A percentile compares a stretch with the other conserved stretches of the same genome.
Conservation (phyloP, 2,113 vertebrate species). For the Cyphotilapia sp. region DNA sequence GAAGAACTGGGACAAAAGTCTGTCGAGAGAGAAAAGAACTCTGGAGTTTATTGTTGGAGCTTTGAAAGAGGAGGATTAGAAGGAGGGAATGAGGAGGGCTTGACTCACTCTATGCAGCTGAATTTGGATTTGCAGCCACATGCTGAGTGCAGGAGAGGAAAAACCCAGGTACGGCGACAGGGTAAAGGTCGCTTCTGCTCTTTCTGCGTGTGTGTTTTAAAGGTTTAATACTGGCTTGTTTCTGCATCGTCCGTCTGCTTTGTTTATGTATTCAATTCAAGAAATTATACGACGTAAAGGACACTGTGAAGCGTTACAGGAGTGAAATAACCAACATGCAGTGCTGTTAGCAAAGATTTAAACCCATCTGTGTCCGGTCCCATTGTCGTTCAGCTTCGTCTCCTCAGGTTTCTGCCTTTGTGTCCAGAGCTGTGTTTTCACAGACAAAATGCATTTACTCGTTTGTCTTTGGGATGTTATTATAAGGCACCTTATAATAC, state of each 20-base stretch:
- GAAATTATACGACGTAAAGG: accelerated
- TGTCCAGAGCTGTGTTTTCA: neutral
- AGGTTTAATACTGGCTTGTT: neutral
- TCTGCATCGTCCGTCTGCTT: neutral
- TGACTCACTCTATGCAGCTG: neutral
- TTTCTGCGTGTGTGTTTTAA: neutral
- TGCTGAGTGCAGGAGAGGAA: neutral
- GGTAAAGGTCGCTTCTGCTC: constrained; percentile 6
- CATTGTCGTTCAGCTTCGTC: neutral
- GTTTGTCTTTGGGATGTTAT: neutral
- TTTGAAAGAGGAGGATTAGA: neutral
- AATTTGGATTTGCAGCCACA: neutral
- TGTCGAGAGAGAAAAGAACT: neutral
- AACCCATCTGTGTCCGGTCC: neutral
- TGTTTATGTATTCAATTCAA: neutral
- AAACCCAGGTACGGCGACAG: constrained; percentile 3
- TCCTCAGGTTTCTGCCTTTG: neutral
- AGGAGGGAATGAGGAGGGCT: neutral
- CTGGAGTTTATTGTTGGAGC: neutral
- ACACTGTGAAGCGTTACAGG: neutral
- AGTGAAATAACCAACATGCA: neutral
- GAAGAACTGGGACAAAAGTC: constrained; percentile 38
- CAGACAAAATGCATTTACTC: neutral
- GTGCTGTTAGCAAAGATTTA: neutral
- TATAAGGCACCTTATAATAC: neutral